Evolutionary conservation across 2,797 vertebrate genomes (phyloP).

Genomic region (Crypturellus tataupa): DNA sequence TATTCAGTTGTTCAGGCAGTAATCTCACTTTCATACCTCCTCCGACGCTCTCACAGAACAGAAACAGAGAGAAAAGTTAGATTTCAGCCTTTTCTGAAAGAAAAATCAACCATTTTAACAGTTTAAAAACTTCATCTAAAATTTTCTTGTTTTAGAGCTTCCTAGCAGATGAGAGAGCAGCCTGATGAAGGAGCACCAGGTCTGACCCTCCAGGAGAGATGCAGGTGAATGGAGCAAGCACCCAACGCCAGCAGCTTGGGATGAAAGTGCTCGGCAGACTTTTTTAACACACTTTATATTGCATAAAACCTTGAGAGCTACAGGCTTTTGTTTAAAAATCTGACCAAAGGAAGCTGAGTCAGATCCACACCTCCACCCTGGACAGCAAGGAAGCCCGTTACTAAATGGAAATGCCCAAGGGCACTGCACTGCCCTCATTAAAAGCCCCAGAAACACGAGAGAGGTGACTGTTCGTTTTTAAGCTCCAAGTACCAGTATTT

Average conservation of each 20-base stretch:
- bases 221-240: not conserved
- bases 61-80: not conserved
- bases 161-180: not conserved
- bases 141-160: not conserved
- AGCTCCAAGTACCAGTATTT: not conserved
- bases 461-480: conserved; percentile 38
- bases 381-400: conserved; percentile 54
- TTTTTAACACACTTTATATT: not conserved
- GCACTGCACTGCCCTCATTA: conserved; percentile 57
- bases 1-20: conserved; percentile 14
- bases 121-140: not conserved
- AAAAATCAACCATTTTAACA: not conserved
- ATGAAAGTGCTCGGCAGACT: not conserved
- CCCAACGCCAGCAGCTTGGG: not conserved
- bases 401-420: conserved; percentile 64
- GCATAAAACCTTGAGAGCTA: not conserved
- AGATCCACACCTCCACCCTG: conserved; percentile 11
- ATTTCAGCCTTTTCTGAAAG: not conserved
- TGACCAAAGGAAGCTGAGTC: conserved; percentile 65
- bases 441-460: conserved; percentile 42
- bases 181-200: not conserved
- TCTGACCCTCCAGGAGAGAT: not conserved
- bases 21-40: not conserved
- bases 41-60: not conserved
- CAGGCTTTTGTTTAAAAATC: conserved; percentile 35